These are phyloP conservation scores for Tubiluchus corallicola DNA, from an alignment of 2,888 invertebrate species.

Conservation along the genomic window DNA sequence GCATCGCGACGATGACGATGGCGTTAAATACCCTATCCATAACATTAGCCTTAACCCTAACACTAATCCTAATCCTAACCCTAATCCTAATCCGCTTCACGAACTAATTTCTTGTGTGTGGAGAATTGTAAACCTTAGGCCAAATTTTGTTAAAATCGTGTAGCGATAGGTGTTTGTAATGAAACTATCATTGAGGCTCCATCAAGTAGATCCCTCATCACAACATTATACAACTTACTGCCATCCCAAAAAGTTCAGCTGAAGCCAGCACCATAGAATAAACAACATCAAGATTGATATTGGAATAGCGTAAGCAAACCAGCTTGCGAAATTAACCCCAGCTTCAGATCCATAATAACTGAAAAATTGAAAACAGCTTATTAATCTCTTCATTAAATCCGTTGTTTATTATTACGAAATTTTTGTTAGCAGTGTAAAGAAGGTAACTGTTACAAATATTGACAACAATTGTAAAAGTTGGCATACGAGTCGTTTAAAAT, in stretches of 20 bases:
- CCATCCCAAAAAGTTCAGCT: background rate
- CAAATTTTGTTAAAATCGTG: too few species aligned
- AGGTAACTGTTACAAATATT: too few species aligned
- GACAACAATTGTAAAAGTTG: too few species aligned
- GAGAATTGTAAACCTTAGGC: background rate
- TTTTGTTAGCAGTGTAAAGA: too few species aligned
- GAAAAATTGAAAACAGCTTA: background rate
- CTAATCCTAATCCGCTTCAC: background rate
- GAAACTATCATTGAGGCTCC: too few species aligned
- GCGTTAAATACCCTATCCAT: background rate
- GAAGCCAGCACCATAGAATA: background rate
- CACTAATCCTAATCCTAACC: conserved; percentile 1
- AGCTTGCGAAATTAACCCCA: background rate
- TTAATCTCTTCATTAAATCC: too few species aligned
- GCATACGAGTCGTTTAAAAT: too few species aligned
- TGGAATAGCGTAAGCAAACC: background rate
- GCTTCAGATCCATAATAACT: background rate
- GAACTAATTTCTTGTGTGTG: background rate
- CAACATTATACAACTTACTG: too few species aligned
- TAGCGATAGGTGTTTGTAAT: too few species aligned
- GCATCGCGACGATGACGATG: too few species aligned
- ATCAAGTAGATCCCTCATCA: too few species aligned
- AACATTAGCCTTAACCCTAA: conserved; percentile 3
- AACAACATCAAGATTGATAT: background rate
- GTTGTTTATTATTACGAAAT: too few species aligned